phyloP scores from a whole-genome alignment of 2,888 invertebrate species.

The Hirtodrosophila confusa region DNA sequence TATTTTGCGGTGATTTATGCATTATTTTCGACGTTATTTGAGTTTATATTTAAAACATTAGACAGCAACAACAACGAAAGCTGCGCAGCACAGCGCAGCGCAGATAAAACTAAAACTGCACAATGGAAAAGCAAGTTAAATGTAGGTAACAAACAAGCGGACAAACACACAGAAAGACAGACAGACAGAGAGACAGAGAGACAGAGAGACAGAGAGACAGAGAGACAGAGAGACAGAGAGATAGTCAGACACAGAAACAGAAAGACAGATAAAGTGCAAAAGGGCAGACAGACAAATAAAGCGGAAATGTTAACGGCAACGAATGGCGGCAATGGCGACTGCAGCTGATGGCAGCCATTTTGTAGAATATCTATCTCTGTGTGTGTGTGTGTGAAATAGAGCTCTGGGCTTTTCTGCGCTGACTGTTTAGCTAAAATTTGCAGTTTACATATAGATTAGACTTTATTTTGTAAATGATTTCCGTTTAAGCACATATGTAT shows the following conservation, averaged over 20 bases:
- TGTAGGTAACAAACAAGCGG: slow-evolving; percentile 59
- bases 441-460: slow-evolving; percentile 20
- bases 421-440: slow-evolving; percentile 42
- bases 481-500: slow-evolving; percentile 30
- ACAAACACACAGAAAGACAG: slow-evolving; percentile 30
- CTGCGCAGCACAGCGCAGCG: slow-evolving; percentile 25
- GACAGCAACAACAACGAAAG: slow-evolving; percentile 41
- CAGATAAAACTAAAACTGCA: slow-evolving; percentile 62
- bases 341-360: slow-evolving; percentile 57
- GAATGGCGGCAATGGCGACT: slow-evolving; percentile 65
- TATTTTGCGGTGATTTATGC: slow-evolving; percentile 72
- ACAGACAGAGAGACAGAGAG: slow-evolving; percentile 6
- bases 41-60: slow-evolving; percentile 79
- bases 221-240: slow-evolving; percentile 14
- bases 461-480: slow-evolving; percentile 66
- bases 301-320: slow-evolving; percentile 79
- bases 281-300: slow-evolving; percentile 67
- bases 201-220: slow-evolving; percentile 11
- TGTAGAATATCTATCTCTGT: slow-evolving; percentile 16
- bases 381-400: slow-evolving; percentile 4
- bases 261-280: slow-evolving; percentile 53
- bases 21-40: slow-evolving; percentile 73
- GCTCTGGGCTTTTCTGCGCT: background rate
- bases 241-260: slow-evolving; percentile 10
- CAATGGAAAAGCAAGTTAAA: slow-evolving; percentile 35